Evolutionary conservation across 2,113 vertebrate genomes (phyloP), one percentile per base, ranked within the genome.

Genomic region (Misgurnus mizolepis): DNA sequence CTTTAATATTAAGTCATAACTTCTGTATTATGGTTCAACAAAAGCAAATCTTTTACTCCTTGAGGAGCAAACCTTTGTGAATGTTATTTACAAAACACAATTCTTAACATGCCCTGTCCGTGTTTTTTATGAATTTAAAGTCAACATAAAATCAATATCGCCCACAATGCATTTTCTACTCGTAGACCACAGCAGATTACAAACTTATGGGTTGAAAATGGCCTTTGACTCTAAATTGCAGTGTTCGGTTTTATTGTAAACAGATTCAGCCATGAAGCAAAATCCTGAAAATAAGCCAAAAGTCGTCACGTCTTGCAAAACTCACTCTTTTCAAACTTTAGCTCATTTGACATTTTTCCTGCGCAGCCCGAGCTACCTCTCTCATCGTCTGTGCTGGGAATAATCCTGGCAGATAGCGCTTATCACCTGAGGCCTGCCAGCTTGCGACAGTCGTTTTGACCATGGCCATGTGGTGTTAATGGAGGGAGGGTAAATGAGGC

Each of bases 401-500:
- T 61, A 61, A 83, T 72, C 67, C 18, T 79, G 71, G 74, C 61
- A 49, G 41, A 67, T 56, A 75, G 67, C 17, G 56, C 70, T 82
- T 55, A 76, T 79, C 76, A 85, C 77, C 78, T 80, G 62, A 80
- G 72, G 56, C 62, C 67, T 83, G 81, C 73, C 81, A 85, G 73
- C 74, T 67, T 67, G 62, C 41, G 40, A 72, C 66, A 72, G 82
- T 76, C 81, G 81, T 67, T 84, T 69, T 82, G 85, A 84, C 72
- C 1, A 49, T 45, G 11, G 43, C 69, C 73, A 67, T 49, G 67
- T 86, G 80, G 18, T 11, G 70, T 65, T 70, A 66, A 85, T 56
- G 67, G 71, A 61, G 62, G 66, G 69, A 58, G 64, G 76, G 82
- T 81, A 86, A 87, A 85, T 86, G 83, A 87, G 85, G 81, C 85